Evolutionary conservation across 2,797 vertebrate species (phyloP).

Genomic region (Oryzias sinensis): DNA sequence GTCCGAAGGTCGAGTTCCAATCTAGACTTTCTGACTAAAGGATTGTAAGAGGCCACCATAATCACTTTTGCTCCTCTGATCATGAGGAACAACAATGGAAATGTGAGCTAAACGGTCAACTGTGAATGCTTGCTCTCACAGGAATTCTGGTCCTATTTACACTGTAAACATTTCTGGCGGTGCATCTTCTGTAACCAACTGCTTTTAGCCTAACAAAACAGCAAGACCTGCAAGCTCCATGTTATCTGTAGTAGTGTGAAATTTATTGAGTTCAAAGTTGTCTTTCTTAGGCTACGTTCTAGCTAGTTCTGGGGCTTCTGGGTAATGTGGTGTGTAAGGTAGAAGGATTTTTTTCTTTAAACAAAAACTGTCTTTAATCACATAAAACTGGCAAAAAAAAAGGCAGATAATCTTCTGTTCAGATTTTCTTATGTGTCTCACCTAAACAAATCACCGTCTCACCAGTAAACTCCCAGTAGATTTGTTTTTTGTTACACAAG

Average conservation of each 20-base stretch:
- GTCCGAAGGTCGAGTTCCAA: slow-evolving; percentile 15
- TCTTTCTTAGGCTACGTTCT: slow-evolving; percentile 6
- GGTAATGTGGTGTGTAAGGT: background rate
- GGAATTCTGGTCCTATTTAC: slow-evolving; percentile 40
- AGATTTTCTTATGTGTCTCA: slow-evolving; percentile 13
- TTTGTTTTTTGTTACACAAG: slow-evolving; percentile 14
- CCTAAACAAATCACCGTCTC: slow-evolving; percentile 43
- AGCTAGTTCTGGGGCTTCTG: background rate
- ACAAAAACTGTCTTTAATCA: too few species aligned
- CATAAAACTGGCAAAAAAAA: background rate
- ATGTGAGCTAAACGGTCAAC: slow-evolving; percentile 7
- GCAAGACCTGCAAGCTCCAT: background rate
- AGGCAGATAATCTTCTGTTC: slow-evolving; percentile 11
- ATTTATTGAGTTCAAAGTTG: background rate
- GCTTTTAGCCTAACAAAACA: background rate
- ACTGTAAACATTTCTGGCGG: slow-evolving; percentile 52
- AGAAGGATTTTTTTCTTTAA: background rate
- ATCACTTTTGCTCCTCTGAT: slow-evolving; percentile 17
- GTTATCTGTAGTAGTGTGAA: background rate
- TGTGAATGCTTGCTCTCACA: slow-evolving; percentile 8
- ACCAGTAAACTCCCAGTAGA: slow-evolving; percentile 31
- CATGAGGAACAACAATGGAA: slow-evolving; percentile 35
- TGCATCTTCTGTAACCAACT: slow-evolving; percentile 7
- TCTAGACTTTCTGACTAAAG: slow-evolving; percentile 4
- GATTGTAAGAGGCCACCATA: slow-evolving; percentile 16